phyloP scores from a whole-genome alignment of 2,113 vertebrate genomes.

The Blennius ocellaris region DNA sequence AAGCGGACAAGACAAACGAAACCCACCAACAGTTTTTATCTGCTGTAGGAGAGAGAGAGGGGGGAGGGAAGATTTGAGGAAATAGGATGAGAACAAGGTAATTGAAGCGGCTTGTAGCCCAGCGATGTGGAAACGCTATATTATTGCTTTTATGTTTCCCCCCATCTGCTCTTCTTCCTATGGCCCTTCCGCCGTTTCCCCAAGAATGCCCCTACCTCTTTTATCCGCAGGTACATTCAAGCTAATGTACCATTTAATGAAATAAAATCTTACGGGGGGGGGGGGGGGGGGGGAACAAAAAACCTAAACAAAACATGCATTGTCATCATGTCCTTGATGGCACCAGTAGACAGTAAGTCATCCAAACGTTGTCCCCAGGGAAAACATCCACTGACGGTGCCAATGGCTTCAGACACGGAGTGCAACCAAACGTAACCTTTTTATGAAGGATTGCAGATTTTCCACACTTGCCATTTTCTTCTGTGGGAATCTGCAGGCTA shows the following conservation, averaged over 20 bases:
- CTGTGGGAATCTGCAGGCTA: constrained; percentile 2
- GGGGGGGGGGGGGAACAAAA: too few relatives aligned
- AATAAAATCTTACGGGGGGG: too few relatives aligned
- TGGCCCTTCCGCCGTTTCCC: constrained; percentile 30
- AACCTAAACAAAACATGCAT: constrained; percentile 26
- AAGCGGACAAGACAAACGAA: constrained; percentile 61
- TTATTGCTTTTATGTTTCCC: constrained; percentile 70
- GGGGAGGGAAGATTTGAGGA: constrained; percentile 7
- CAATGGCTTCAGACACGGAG: constrained; percentile 17
- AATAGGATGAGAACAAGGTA: constrained; percentile 50
- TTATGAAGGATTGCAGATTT: constrained; percentile 3
- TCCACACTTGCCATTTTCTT: background rate
- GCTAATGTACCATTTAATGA: constrained; percentile 70
- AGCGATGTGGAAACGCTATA: constrained; percentile 70
- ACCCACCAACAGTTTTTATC: constrained; percentile 44
- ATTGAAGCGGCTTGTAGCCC: constrained; percentile 70
- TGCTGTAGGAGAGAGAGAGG: constrained; percentile 12
- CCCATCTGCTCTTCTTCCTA: constrained; percentile 62
- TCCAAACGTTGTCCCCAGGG: background rate
- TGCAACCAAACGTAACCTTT: constrained; percentile 6
- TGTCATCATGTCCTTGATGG: constrained; percentile 61
- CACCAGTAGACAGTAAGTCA: constrained; percentile 1
- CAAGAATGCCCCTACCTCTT: constrained; percentile 9
- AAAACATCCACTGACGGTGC: background rate
- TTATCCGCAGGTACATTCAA: constrained; percentile 51